Percentiles rank a stretch among this genome's conserved stretches.
Conservation (phyloP, 2,888 invertebrate species). For the Drosophila villosipedis region DNA sequence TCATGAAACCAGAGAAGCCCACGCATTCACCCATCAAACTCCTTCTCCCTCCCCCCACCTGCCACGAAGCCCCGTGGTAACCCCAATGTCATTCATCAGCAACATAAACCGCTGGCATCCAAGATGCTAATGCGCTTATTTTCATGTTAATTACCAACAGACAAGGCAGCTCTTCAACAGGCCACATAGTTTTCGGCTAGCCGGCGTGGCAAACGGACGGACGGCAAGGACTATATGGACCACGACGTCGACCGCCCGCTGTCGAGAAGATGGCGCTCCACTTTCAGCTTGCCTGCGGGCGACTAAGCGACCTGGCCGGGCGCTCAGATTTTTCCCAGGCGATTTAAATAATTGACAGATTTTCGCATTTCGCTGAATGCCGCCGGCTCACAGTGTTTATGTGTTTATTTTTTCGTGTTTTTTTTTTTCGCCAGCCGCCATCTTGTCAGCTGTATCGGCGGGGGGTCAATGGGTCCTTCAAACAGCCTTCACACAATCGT, state of each 20-base stretch:
- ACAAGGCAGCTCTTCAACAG: constrained; percentile 44
- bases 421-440: constrained; percentile 23
- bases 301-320: constrained; percentile 38
- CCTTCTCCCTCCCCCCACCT: background rate
- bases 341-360: constrained; percentile 81
- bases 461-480: constrained; percentile 59
- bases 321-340: constrained; percentile 66
- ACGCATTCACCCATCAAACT: background rate
- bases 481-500: background rate
- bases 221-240: constrained; percentile 6
- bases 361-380: constrained; percentile 60
- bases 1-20: constrained; percentile 23
- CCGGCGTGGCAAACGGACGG: background rate
- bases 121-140: constrained; percentile 75
- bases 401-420: constrained; percentile 13
- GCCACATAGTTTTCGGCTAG: constrained; percentile 41
- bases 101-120: constrained; percentile 52
- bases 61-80: background rate
- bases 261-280: constrained; percentile 11
- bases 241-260: constrained; percentile 23
- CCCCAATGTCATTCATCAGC: constrained; percentile 27
- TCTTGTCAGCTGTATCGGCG: constrained; percentile 40
- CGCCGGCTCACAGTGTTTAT: constrained; percentile 55
- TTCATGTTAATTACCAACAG: constrained; percentile 78
- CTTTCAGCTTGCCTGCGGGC: constrained; percentile 41